These are phyloP conservation scores for Meghimatium bilineatum DNA, from an alignment of 2,888 invertebrate genomes.

Conservation along the genomic window DNA sequence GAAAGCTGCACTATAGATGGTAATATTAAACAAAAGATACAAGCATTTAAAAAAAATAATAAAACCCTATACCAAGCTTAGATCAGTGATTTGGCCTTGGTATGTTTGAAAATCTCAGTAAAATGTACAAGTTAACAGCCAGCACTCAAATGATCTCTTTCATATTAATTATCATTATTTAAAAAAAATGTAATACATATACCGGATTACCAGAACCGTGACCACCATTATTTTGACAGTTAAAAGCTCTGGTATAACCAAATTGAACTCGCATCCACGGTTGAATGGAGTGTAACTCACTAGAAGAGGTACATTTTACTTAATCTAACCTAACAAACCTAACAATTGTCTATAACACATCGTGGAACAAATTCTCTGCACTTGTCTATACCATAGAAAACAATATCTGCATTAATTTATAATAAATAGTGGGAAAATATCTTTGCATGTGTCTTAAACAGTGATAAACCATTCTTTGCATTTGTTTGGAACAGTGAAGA, in stretches of 20 bases:
- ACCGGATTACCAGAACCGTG: too few relatives aligned
- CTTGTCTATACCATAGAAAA: background rate
- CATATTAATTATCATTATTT: too few relatives aligned
- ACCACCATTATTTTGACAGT: background rate
- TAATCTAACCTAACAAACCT: too few relatives aligned
- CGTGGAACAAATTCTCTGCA: too few relatives aligned
- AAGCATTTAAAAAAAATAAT: constrained; percentile 30
- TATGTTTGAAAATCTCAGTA: constrained; percentile 1
- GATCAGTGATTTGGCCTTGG: constrained; percentile 50
- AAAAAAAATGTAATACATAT: too few relatives aligned
- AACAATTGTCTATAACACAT: background rate
- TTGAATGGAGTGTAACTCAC: too few relatives aligned
- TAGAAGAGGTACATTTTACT: too few relatives aligned
- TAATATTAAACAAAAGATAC: background rate
- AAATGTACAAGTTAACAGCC: background rate
- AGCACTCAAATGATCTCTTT: background rate
- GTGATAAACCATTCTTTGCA: constrained; percentile 8
- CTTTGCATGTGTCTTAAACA: too few relatives aligned
- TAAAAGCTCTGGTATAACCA: background rate
- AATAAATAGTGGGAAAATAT: background rate
- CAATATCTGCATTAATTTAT: constrained; percentile 9
- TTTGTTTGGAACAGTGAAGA: background rate
- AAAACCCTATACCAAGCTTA: constrained; percentile 48
- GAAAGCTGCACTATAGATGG: background rate
- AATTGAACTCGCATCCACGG: too few relatives aligned